Evolutionary conservation across 2,888 invertebrate genomes (phyloP), one percentile per base, ranked within the genome.

Genomic region (Oligia strigilis): DNA sequence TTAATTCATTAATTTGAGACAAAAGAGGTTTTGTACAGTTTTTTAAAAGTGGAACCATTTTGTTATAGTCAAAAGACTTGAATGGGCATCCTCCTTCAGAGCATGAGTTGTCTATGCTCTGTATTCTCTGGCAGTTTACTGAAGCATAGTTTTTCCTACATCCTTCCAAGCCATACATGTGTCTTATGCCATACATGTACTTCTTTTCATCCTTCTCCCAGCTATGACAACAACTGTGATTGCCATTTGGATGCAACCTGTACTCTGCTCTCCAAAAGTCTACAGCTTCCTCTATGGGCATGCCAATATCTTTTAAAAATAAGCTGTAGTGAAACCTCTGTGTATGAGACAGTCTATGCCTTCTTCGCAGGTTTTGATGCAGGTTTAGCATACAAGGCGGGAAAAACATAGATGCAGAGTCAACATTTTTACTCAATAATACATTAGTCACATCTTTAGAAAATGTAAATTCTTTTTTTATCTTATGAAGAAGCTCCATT

Each of bases 121-220:
- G 98, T 71, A 98, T 97, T 76, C 95, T 91, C 36, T 94, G 89
- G 90, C 98, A 98, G 83, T 96, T 97, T 66, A 97, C 97, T 29
- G 97, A 97, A 67, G 94, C 93, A 89, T 98, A 98, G 88, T 96
- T 97, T 88, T 96, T 98, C 86, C 97, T 96, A n/a, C 97, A 95
- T 8, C 98, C 98, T 94, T 98, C 98, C 72, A 98, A 94, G 0
- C 98, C 98, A 95, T 98, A 98, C 94, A 98, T 95, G 90, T 98
- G 98, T 81, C 98, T 95, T 74, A 98, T 98, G 79, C 98, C 98
- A 94, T 98, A 98, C 8, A 97, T 91, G 92, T 97, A 98, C 88
- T 98, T 97, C 49, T 97, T 97, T 85, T 97, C 97, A 93, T 98
- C 97, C 71, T 96, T 96, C 74, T 97, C 96, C 98, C 98, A 98